Evolutionary conservation across 2,113 vertebrate genomes (phyloP), one percentile per base, ranked within the genome.

Genomic region (Seriola rivoliana): DNA sequence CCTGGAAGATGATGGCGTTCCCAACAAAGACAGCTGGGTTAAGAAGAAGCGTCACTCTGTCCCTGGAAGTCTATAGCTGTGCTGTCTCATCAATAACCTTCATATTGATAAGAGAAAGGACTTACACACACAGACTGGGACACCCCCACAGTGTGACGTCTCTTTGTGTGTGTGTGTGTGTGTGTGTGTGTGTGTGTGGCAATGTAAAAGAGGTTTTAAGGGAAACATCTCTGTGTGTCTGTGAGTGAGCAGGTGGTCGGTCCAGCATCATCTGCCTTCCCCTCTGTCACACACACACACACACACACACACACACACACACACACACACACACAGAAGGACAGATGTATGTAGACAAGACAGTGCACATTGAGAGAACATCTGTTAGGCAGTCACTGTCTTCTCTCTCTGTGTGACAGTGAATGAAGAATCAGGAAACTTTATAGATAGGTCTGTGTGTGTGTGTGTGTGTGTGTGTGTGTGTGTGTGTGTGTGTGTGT

Each of bases 51-150:
- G 29, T 29, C 29, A 29, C 64, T 59, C 70, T 59, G 44, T 65
- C 74, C 58, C 75, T 79, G 25, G 75, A 17, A 68, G 73, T 79
- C 89, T 85, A 79, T 91, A 84, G 79, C 85, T 80, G 79, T 69
- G 85, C 77, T 85, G 89, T 85, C 88, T 88, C 90, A 87, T 91
- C 89, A 92, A 91, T 91, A 89, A 87, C 84, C 78, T 81, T 79
- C 77, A 62, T 84, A 80, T 69, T 90, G 87, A 86, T 87, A 86
- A 60, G 81, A 64, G 75, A 85, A 75, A 69, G 64, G 69, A 85
- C 60, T 80, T 42, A 80, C 75, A 82, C 82, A 85, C 48, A 85
- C 42, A 69, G 58, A 17, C 81, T 80, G 71, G 50, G 64, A 74
- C 63, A 77, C 69, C 88, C 89, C 74, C 76, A 57, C 55, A 86